These are phyloP conservation scores for Chaetogeoica ovagalla DNA, from an alignment of 2,888 invertebrate genomes.

Conservation along the genomic window DNA sequence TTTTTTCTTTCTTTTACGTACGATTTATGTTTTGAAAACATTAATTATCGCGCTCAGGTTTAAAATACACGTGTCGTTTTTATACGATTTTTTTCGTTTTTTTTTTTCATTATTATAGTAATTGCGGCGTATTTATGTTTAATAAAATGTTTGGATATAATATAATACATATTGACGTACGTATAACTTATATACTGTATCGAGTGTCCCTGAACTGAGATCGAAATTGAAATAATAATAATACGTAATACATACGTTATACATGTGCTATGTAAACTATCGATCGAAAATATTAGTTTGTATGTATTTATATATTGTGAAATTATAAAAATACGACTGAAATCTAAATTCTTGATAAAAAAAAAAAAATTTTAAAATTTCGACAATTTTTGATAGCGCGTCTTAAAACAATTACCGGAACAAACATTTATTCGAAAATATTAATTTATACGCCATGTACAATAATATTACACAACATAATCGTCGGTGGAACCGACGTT, in stretches of 20 bases:
- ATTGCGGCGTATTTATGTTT: neutral
- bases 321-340: slow-evolving; percentile 24
- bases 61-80: too few relatives aligned
- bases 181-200: neutral
- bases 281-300: neutral
- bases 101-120: too few relatives aligned
- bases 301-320: neutral
- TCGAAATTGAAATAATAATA: neutral
- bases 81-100: too few relatives aligned
- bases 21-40: too few relatives aligned
- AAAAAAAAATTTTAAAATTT: too few relatives aligned
- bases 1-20: too few relatives aligned
- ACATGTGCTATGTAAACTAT: neutral
- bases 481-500: slow-evolving; percentile 6
- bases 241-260: neutral
- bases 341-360: slow-evolving; percentile 6
- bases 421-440: slow-evolving; percentile 13
- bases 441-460: neutral
- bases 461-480: slow-evolving; percentile 2
- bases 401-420: neutral
- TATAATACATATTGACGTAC: neutral
- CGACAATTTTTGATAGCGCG: too few relatives aligned
- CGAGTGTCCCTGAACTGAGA: slow-evolving; percentile 26
- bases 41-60: too few relatives aligned
- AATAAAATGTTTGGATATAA: too few relatives aligned